Evolutionary conservation across 2,797 vertebrate species (phyloP).

Genomic region (Manis javanica): DNA sequence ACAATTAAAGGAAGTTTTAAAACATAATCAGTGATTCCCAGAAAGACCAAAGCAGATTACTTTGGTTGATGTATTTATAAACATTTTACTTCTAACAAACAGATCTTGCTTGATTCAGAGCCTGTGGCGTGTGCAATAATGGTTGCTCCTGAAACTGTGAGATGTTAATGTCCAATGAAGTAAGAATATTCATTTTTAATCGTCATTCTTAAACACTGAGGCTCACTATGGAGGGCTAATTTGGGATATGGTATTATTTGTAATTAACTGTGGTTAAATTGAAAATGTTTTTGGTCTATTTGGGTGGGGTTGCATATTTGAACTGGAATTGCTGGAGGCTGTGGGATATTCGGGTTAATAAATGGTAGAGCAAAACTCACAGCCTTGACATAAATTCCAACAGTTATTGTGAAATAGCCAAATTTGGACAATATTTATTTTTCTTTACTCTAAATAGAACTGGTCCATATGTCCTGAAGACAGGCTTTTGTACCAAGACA

Average conservation of each 20-base stretch:
- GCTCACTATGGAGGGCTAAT: not conserved
- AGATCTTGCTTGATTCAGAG: constrained; percentile 52
- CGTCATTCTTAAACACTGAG: not conserved
- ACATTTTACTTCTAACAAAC: constrained; percentile 64
- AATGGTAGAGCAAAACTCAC: constrained; percentile 64
- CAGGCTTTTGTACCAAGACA: constrained; percentile 33
- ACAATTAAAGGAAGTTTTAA: constrained; percentile 96
- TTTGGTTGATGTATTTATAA: constrained; percentile 68
- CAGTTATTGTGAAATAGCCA: constrained; percentile 64
- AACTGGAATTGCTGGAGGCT: constrained; percentile 71
- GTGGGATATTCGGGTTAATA: constrained; percentile 71
- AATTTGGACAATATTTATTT: constrained; percentile 67
- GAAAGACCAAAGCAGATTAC: constrained; percentile 86
- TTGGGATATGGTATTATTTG: constrained; percentile 46
- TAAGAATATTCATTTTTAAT: not conserved
- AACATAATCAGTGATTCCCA: constrained; percentile 92
- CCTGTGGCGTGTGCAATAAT: not conserved
- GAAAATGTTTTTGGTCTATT: constrained; percentile 54
- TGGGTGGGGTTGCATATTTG: not conserved
- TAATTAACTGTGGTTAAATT: not conserved
- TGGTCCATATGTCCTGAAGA: constrained; percentile 48
- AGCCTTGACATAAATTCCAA: constrained; percentile 67
- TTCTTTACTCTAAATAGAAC: constrained; percentile 67
- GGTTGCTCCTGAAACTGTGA: not conserved
- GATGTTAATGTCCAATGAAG: not conserved